Conservation (phyloP, 2,888 invertebrate species). For the Perizoma affinitatum region DNA sequence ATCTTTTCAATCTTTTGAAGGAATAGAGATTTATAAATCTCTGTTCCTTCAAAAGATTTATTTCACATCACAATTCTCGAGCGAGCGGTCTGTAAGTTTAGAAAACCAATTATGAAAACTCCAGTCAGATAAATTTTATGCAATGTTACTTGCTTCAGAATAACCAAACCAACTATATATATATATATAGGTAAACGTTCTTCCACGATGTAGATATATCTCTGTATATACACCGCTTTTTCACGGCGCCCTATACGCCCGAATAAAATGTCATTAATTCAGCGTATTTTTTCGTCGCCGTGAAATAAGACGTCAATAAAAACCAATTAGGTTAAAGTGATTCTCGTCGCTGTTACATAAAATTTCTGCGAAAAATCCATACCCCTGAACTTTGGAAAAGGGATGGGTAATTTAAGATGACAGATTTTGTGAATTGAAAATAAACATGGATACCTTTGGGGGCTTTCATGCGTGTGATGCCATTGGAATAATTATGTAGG, state of each 20-base stretch:
- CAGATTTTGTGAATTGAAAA: conserved; percentile 3
- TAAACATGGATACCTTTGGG: neutral
- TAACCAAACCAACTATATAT: too few relatives aligned
- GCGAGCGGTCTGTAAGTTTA: too few relatives aligned
- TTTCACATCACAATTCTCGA: too few relatives aligned
- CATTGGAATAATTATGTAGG: too few relatives aligned
- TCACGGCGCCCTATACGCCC: neutral
- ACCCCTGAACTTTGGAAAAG: conserved; percentile 1
- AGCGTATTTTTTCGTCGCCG: conserved; percentile 28
- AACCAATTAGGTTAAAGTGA: conserved; percentile 36
- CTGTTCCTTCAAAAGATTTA: too few relatives aligned
- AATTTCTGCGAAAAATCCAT: conserved; percentile 19
- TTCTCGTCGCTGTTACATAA: conserved; percentile 28
- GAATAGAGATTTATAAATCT: too few relatives aligned
- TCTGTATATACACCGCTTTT: neutral
- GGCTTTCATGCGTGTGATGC: too few relatives aligned
- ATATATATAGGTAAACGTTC: too few relatives aligned
- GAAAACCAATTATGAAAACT: too few relatives aligned
- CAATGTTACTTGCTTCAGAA: neutral
- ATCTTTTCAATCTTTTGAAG: too few relatives aligned
- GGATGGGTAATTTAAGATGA: conserved; percentile 9
- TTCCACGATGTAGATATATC: too few relatives aligned
- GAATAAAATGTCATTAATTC: conserved; percentile 30
- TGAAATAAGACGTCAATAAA: conserved; percentile 33
- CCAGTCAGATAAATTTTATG: too few relatives aligned